Percentiles rank a stretch among this genome's conserved stretches.
These are phyloP conservation scores for Tuberolachnus salignus DNA, from an alignment of 2,888 invertebrate genomes.

Conservation along the genomic window DNA sequence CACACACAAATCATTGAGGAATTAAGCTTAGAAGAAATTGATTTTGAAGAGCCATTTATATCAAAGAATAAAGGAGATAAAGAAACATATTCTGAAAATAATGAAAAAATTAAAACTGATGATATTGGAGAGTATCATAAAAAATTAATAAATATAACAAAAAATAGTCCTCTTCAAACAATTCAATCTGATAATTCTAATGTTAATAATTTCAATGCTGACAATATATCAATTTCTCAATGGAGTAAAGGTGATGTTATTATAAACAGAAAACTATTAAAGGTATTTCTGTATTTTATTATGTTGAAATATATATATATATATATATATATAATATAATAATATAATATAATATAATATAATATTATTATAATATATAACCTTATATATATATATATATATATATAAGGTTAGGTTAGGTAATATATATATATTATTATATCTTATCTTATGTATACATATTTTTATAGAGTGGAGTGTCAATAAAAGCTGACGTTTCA, in stretches of 20 bases:
- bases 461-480: conserved; percentile 29
- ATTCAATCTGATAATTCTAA: conserved; percentile 14
- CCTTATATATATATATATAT: not conserved
- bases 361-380: not conserved
- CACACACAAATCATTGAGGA: conserved; percentile 36
- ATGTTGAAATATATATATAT: not conserved
- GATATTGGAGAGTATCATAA: conserved; percentile 29
- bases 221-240: conserved; percentile 58
- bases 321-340: not conserved
- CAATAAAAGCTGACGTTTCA: conserved; percentile 25
- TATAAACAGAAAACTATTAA: conserved; percentile 53
- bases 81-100: conserved; percentile 3
- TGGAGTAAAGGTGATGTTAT: conserved; percentile 59
- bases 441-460: no score
- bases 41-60: conserved; percentile 49
- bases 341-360: not conserved
- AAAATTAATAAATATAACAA: conserved; percentile 32
- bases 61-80: conserved; percentile 3
- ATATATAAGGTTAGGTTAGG: no score
- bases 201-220: conserved; percentile 35
- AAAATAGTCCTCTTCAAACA: not conserved
- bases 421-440: no score
- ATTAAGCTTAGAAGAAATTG: conserved; percentile 44
- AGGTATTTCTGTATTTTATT: conserved; percentile 39
- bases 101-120: not conserved